Evolutionary conservation across 2,113 vertebrate species (phyloP).

Genomic region (Holacanthus passer): DNA sequence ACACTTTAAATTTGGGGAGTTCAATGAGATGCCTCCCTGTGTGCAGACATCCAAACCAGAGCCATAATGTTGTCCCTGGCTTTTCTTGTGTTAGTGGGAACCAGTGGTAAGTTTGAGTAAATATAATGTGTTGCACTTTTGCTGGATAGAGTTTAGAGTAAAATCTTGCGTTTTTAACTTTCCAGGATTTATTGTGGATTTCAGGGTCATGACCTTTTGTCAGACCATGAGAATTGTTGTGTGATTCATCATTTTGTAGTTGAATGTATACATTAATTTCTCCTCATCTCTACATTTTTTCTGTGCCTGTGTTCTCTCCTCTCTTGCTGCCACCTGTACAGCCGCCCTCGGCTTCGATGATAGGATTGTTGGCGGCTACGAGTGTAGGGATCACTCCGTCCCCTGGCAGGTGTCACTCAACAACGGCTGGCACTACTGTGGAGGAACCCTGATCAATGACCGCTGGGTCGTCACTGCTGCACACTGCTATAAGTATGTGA

Average conservation of each 20-base stretch:
- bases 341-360: slow-evolving; percentile 42
- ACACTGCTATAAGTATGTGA: slow-evolving; percentile 52
- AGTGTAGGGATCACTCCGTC: slow-evolving; percentile 55
- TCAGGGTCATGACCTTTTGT: neutral
- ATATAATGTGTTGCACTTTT: neutral
- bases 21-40: neutral
- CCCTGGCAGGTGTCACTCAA: slow-evolving; percentile 66
- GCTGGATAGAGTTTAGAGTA: neutral
- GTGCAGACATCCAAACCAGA: neutral
- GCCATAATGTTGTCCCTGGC: slow-evolving; percentile 1
- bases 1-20: slow-evolving; percentile 1
- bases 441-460: slow-evolving; percentile 51
- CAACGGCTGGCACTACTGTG: slow-evolving; percentile 55
- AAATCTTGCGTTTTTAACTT: neutral
- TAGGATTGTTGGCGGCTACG: slow-evolving; percentile 62
- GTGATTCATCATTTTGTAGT: neutral
- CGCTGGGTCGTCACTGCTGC: slow-evolving; percentile 49
- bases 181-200: neutral
- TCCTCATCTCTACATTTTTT: neutral
- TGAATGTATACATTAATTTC: too few species aligned
- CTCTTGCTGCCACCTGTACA: neutral
- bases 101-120: neutral
- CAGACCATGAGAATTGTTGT: neutral
- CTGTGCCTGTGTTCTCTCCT: neutral
- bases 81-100: slow-evolving; percentile 14